These are phyloP conservation scores for Drosophila ercepeae DNA, from an alignment of 1,140 invertebrate genomes.

Conservation along the genomic window DNA sequence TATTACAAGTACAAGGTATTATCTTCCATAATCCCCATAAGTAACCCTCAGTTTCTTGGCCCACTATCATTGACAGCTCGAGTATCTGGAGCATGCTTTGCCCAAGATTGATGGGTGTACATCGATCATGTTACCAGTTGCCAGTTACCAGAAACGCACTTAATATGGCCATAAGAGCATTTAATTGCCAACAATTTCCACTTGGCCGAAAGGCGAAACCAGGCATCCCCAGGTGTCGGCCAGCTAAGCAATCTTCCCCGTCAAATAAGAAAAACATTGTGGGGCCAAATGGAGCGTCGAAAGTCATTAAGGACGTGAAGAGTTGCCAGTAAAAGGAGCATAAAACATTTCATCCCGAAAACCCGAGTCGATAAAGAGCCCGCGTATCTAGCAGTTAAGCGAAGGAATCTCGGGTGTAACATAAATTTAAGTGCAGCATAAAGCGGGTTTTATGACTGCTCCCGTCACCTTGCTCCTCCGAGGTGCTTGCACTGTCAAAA, in stretches of 20 bases:
- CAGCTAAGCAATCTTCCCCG: conserved; percentile 12
- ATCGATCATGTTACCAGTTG: conserved; percentile 35
- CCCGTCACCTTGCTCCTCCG: conserved; percentile 19
- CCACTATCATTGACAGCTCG: conserved; percentile 3
- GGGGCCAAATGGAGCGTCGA: conserved; percentile 49
- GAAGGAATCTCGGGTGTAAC: conserved; percentile 76
- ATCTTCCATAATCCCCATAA: too few species aligned
- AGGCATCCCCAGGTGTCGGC: conserved; percentile 5
- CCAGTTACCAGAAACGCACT: conserved; percentile 16
- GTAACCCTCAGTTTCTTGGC: background rate
- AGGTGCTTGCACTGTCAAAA: conserved; percentile 61
- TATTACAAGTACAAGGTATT: too few species aligned
- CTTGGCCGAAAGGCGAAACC: conserved; percentile 12
- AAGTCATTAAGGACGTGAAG: conserved; percentile 61
- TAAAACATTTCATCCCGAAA: conserved; percentile 65
- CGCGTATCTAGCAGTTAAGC: conserved; percentile 59
- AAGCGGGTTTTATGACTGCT: conserved; percentile 72
- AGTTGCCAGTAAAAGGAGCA: conserved; percentile 57
- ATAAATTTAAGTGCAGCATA: conserved; percentile 81
- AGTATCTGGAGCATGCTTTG: background rate
- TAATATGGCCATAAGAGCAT: conserved; percentile 28
- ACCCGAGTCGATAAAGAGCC: conserved; percentile 60
- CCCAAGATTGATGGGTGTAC: conserved; percentile 16
- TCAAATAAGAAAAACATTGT: conserved; percentile 27
- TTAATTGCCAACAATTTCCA: conserved; percentile 39